Conservation (phyloP, 2,888 invertebrate genomes). For the Meta bourneti region DNA sequence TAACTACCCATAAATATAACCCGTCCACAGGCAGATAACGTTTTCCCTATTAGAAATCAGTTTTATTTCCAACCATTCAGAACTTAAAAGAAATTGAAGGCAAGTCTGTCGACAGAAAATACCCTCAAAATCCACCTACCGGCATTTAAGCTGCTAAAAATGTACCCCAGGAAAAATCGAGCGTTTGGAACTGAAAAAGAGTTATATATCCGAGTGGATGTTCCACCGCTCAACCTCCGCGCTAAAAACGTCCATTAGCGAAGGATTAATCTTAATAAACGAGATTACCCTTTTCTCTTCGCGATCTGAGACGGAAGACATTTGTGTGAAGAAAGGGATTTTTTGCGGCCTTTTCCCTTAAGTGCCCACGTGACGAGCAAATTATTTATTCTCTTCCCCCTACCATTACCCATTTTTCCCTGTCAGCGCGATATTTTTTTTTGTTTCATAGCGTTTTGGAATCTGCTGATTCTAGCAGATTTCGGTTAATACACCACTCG, state of each 20-base stretch:
- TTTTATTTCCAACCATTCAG: no score
- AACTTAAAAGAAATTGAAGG: no score
- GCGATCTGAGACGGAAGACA: constrained; percentile 11
- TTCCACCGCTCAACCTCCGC: constrained; percentile 8
- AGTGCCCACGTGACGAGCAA: constrained; percentile 52
- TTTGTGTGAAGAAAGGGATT: constrained; percentile 27
- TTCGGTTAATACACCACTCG: neutral
- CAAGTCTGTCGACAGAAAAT: neutral
- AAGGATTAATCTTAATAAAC: constrained; percentile 61
- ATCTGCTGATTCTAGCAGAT: neutral
- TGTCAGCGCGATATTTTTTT: neutral
- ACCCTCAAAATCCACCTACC: neutral
- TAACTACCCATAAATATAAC: no score
- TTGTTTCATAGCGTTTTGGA: neutral
- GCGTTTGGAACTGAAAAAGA: neutral
- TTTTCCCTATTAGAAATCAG: no score
- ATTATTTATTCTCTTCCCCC: constrained; percentile 7
- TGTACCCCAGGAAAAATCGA: neutral
- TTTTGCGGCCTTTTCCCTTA: constrained; percentile 17
- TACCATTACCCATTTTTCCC: constrained; percentile 6
- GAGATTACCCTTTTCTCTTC: constrained; percentile 49
- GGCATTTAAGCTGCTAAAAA: neutral
- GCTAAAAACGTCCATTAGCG: constrained; percentile 59
- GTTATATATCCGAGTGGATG: neutral
- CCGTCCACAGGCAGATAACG: no score